phyloP scores from a whole-genome alignment of 2,797 vertebrate species.

The Enteromius mattozi region DNA sequence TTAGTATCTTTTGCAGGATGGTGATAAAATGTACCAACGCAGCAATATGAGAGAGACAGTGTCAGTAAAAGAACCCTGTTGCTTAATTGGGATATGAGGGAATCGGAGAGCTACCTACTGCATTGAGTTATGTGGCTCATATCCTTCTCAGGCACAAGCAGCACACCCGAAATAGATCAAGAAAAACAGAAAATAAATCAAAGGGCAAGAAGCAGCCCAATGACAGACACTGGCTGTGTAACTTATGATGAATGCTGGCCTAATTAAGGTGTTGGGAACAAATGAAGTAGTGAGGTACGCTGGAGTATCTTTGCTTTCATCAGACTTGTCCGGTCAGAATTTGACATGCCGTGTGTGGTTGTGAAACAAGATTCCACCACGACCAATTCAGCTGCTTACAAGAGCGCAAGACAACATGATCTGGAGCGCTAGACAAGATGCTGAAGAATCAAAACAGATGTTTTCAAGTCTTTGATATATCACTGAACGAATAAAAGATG shows the following conservation, averaged over 20 bases:
- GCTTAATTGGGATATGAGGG: slow-evolving; percentile 78
- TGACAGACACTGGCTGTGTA: slow-evolving; percentile 41
- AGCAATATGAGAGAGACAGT: slow-evolving; percentile 75
- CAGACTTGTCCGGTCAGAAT: slow-evolving; percentile 5
- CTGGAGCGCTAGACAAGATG: not conserved
- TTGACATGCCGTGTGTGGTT: not conserved
- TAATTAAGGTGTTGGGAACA: slow-evolving; percentile 27
- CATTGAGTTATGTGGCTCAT: slow-evolving; percentile 64
- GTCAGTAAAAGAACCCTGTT: slow-evolving; percentile 77
- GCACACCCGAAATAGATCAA: slow-evolving; percentile 63
- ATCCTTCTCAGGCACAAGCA: slow-evolving; percentile 56
- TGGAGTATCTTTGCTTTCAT: slow-evolving; percentile 11
- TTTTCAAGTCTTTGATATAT: not conserved
- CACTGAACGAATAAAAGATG: not conserved
- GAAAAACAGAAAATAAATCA: slow-evolving; percentile 72
- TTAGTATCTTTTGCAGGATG: slow-evolving; percentile 48
- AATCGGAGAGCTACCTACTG: slow-evolving; percentile 75
- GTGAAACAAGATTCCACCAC: slow-evolving; percentile 22
- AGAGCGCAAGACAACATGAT: not conserved
- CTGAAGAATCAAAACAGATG: not conserved
- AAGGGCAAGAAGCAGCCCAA: slow-evolving; percentile 44
- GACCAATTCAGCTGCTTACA: slow-evolving; percentile 2
- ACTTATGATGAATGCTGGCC: slow-evolving; percentile 5
- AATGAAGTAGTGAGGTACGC: slow-evolving; percentile 16
- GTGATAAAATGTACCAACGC: slow-evolving; percentile 78